Evolutionary conservation across 2,888 invertebrate genomes (phyloP), one percentile per base, ranked within the genome.

Genomic region (Drosophila rubida): DNA sequence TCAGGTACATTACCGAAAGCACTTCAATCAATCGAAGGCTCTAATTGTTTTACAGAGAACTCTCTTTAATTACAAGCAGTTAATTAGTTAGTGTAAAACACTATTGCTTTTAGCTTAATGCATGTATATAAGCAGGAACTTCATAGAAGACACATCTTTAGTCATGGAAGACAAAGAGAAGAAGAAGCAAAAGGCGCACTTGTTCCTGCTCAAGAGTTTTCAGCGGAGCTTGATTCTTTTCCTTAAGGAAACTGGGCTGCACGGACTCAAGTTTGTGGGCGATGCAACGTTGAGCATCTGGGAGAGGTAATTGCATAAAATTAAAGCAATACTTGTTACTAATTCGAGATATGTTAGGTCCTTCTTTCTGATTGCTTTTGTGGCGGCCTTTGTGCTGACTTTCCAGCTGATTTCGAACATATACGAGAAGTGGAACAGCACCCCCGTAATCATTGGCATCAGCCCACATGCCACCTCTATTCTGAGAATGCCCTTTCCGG

Each of bases 391-490:
- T 5, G 86, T 93, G 23, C 74, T 80, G 22, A 86, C 88, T 2
- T 71, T 59, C 13, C 75, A 95, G 87, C 95, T 95, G 87, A 96
- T 96, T 59, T 91, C 93, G 37, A 95, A 95, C 76, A 93, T 96
- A 4, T 96, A 96, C 83, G 92, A 92, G 2, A 96, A 95, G 90
- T 97, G 96, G 95, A 92, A 93, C 0, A 93, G 93, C 8, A 94
- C 94, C 1, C 97, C 97, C 0, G 95, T 97, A 79, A 96, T 97
- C 54, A 95, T 96, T 55, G 95, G 91, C 30, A 94, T 96, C 67
- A 96, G 95, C 84, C 95, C 97, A 0, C 94, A 94, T 75, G 94
- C 95, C 48, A 94, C 95, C 64, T 93, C 94, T 0, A 93, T 97
- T 0, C 92, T 93, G 3, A 92, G 94, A 50, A 93, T 97, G 41